Evolutionary conservation across 2,888 invertebrate genomes (phyloP), one percentile per base, ranked within the genome.

Genomic region (Acholoe squamosa): DNA sequence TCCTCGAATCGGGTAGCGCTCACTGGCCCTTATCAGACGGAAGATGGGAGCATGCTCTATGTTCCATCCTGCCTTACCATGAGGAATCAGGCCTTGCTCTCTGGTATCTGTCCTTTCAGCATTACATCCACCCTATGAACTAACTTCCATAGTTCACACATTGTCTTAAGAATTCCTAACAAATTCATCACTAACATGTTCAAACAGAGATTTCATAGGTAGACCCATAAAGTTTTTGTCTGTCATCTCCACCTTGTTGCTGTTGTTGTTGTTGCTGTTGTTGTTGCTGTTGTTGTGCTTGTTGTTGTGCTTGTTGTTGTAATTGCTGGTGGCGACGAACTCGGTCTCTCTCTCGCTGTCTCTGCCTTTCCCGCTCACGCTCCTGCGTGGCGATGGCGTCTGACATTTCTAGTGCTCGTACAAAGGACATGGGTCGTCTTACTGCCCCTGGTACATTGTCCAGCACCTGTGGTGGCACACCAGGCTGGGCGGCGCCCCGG

Each of bases 391-490:
- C 95, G 34, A 95, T 93, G 84, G 94, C 93, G 91, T 96, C 95
- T 71, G 95, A 95, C 93, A 95, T 94, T 94, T 96, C 95, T 84
- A 96, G 92, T 22, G 96, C 96, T 89, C 95, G 95, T 31, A 96
- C 95, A 92, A 96, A 96, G 51, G 95, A 95, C 94, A 95, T 94
- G 1, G 96, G 96, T 89, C 96, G 92, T 52, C 90, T 71, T 31
- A 92, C 91, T 14, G 92, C 92, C 16, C 93, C 93, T 0, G 93
- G 93, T 51, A 93, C 89, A 33, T 92, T 92, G 88, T 84, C 84
- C n/a, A 92, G 31, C 19, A 33, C 84, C 28, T 51, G 34, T 31
- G 34, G 16, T 3, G 90, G 33, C 28, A 52, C 56, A 7, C 28
- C 77, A 5, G 56, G 54, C 1, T 5, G 52, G 7, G 91, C 43